These are phyloP conservation scores for Leptonema lineaticorne DNA, from an alignment of 1,140 invertebrate genomes.

Conservation along the genomic window DNA sequence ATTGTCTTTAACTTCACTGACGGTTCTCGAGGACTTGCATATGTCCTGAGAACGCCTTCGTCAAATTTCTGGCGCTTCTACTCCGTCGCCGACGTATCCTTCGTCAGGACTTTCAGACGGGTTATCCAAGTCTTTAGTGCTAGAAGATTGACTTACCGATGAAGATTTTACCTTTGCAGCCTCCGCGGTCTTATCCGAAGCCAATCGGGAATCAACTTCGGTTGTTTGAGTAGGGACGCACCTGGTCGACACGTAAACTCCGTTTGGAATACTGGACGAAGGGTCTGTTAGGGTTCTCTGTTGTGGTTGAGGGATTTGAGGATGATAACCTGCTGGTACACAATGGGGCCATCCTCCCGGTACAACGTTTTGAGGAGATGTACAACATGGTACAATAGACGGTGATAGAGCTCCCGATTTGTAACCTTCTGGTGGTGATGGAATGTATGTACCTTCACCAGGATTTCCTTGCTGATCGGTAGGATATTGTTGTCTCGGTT, in stretches of 20 bases:
- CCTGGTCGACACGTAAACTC: conserved; percentile 44
- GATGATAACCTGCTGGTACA: conserved; percentile 39
- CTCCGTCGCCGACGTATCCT: conserved; percentile 78
- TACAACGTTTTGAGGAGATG: conserved; percentile 41
- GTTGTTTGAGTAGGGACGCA: conserved; percentile 62
- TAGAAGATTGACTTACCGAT: conserved; percentile 50
- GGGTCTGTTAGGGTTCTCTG: conserved; percentile 18
- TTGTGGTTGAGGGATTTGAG: conserved; percentile 33
- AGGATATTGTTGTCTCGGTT: conserved; percentile 52
- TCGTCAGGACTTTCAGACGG: conserved; percentile 83
- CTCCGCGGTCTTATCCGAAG: conserved; percentile 47
- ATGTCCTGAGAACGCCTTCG: conserved; percentile 58
- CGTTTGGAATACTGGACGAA: conserved; percentile 45
- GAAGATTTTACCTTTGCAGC: conserved; percentile 42
- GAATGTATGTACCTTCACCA: conserved; percentile 62
- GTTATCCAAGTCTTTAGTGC: conserved; percentile 58
- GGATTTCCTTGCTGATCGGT: conserved; percentile 52
- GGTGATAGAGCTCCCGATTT: conserved; percentile 54
- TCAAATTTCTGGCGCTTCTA: conserved; percentile 61
- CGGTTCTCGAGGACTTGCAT: conserved; percentile 33
- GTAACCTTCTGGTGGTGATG: conserved; percentile 69
- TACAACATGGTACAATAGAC: conserved; percentile 44
- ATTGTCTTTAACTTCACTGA: conserved; percentile 28
- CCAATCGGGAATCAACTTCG: conserved; percentile 49
- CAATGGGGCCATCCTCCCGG: conserved; percentile 27